These are phyloP conservation scores for Diplosoma virens DNA, from an alignment of 23 tunicate species.

Conservation along the genomic window DNA sequence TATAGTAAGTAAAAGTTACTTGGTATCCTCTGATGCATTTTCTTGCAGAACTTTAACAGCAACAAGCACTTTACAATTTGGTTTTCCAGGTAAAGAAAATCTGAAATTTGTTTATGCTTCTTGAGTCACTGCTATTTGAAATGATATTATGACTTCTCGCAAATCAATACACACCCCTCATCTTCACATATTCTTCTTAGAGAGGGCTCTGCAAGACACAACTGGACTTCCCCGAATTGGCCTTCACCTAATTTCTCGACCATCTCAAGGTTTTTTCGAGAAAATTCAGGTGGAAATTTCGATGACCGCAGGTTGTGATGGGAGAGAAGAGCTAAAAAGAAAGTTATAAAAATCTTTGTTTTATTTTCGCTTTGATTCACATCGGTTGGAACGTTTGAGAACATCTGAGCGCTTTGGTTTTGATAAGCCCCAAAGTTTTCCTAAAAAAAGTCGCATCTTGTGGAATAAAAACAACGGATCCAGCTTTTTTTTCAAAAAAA, in stretches of 20 bases:
- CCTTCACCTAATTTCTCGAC: slow-evolving; percentile 91
- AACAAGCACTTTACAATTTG: slow-evolving; percentile 53
- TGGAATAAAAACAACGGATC: no score
- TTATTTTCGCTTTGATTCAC: no score
- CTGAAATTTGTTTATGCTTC: slow-evolving; percentile 12
- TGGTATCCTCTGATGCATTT: slow-evolving; percentile 66
- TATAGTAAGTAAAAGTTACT: no score
- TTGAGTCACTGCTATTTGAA: background rate
- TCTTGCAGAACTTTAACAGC: slow-evolving; percentile 75
- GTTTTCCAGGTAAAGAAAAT: slow-evolving; percentile 32
- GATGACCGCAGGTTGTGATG: background rate
- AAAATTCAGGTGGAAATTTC: slow-evolving; percentile 62
- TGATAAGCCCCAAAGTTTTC: no score
- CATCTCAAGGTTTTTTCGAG: slow-evolving; percentile 58
- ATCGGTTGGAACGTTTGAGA: no score
- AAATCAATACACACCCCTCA: slow-evolving; percentile 25
- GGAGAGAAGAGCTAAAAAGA: slow-evolving; percentile 18
- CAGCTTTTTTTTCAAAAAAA: no score
- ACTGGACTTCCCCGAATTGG: slow-evolving; percentile 88
- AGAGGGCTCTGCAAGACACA: slow-evolving; percentile 65
- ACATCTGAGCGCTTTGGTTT: no score
- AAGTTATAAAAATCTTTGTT: background rate
- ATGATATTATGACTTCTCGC: background rate
- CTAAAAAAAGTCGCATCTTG: no score
- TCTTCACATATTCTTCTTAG: slow-evolving; percentile 38